phyloP scores from a whole-genome alignment of 2,113 vertebrate species.

The Pteronura brasiliensis region DNA sequence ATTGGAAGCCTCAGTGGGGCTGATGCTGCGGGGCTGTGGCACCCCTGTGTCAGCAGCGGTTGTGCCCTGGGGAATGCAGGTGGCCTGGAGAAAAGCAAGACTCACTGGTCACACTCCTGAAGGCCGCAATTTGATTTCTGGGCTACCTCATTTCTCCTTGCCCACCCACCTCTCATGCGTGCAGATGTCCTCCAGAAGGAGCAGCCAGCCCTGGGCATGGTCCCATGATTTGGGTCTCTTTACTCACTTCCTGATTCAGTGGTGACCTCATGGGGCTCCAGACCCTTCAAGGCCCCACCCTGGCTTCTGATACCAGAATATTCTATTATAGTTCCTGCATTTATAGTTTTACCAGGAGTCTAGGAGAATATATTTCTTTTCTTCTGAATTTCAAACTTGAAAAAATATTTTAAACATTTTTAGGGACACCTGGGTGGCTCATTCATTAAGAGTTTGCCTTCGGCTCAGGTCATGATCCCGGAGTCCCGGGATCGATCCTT shows the following conservation, averaged over 20 bases:
- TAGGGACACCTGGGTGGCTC: neutral
- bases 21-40: neutral
- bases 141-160: neutral
- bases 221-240: neutral
- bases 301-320: neutral
- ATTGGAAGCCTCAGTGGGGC: neutral
- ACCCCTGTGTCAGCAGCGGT: neutral
- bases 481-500: neutral
- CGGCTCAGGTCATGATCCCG: neutral
- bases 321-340: neutral
- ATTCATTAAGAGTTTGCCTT: neutral
- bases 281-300: neutral
- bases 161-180: neutral
- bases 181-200: neutral
- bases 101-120: neutral
- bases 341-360: neutral
- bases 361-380: neutral
- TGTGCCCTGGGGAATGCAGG: neutral
- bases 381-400: slow-evolving; percentile 18
- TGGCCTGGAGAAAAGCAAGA: neutral
- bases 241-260: neutral
- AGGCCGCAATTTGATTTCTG: neutral
- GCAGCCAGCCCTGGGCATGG: neutral
- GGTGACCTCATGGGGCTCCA: neutral
- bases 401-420: neutral